phyloP scores from a whole-genome alignment of 2,113 vertebrate species.

The Oenanthe oenanthe region DNA sequence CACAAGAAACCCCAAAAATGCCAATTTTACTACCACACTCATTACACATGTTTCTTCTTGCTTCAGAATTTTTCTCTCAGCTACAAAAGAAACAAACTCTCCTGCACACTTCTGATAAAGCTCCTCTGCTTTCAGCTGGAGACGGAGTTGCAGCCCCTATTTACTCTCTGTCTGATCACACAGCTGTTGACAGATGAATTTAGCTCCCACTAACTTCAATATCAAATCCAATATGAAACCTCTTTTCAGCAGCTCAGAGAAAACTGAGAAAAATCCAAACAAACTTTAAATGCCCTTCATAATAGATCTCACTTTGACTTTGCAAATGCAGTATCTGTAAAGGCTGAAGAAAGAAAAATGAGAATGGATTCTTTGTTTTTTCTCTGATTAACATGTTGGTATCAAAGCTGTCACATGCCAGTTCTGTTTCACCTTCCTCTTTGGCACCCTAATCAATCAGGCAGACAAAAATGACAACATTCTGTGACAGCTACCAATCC shows the following conservation, averaged over 20 bases:
- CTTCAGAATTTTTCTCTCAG: not conserved
- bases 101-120: not conserved
- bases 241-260: not conserved
- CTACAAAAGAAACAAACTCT: not conserved
- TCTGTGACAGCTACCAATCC: slow-evolving; percentile 33
- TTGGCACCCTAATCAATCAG: slow-evolving; percentile 56
- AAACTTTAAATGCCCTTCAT: not conserved
- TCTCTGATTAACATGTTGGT: slow-evolving; percentile 10
- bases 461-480: slow-evolving; percentile 28
- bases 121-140: not conserved
- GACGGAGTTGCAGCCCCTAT: not conserved
- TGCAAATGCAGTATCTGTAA: not conserved
- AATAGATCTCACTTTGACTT: not conserved
- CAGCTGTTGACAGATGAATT: not conserved
- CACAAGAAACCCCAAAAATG: not conserved
- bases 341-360: not conserved
- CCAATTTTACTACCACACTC: not conserved
- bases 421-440: slow-evolving; percentile 57
- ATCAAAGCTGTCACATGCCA: slow-evolving; percentile 14
- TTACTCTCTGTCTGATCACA: not conserved
- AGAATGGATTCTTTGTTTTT: not conserved
- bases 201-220: not conserved
- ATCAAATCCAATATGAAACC: not conserved
- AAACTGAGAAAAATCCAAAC: not conserved
- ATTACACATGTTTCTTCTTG: not conserved